phyloP scores from a whole-genome alignment of 2,797 vertebrate species.

The Gorsachius magnificus region DNA sequence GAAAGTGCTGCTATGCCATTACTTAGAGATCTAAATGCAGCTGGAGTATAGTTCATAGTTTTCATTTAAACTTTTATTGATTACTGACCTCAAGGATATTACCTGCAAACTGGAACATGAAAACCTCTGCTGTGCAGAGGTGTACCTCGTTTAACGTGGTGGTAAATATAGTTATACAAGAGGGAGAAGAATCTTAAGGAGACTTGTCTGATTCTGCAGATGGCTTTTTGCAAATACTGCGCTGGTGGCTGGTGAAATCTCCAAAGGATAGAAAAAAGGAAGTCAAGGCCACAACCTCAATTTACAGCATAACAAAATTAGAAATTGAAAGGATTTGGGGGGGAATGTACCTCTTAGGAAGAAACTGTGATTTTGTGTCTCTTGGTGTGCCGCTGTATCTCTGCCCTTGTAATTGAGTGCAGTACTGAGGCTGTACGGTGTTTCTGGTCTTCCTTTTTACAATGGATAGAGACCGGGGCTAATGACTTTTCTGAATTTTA shows the following conservation, averaged over 20 bases:
- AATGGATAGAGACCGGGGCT: background rate
- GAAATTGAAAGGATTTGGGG: background rate
- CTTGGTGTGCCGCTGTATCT: background rate
- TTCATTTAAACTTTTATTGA: conserved; percentile 20
- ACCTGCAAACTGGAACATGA: background rate
- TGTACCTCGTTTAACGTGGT: background rate
- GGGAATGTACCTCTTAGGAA: background rate
- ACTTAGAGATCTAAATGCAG: background rate
- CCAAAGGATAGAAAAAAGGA: background rate
- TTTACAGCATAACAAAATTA: conserved; percentile 5
- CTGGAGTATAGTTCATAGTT: background rate
- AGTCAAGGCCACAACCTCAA: conserved; percentile 8
- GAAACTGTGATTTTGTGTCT: background rate
- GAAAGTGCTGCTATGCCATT: background rate
- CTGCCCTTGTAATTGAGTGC: background rate
- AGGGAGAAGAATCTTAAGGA: background rate
- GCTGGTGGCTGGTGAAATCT: background rate
- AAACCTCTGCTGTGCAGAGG: background rate
- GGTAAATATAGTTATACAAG: background rate
- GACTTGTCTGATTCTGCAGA: background rate
- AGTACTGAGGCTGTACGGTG: background rate
- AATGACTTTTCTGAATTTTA: background rate
- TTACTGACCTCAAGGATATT: conserved; percentile 8
- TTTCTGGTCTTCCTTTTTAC: background rate
- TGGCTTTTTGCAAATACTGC: background rate